Evolutionary conservation across 1,140 invertebrate species (phyloP), one percentile per base, ranked within the genome.

Genomic region (Drosophila asahinai): DNA sequence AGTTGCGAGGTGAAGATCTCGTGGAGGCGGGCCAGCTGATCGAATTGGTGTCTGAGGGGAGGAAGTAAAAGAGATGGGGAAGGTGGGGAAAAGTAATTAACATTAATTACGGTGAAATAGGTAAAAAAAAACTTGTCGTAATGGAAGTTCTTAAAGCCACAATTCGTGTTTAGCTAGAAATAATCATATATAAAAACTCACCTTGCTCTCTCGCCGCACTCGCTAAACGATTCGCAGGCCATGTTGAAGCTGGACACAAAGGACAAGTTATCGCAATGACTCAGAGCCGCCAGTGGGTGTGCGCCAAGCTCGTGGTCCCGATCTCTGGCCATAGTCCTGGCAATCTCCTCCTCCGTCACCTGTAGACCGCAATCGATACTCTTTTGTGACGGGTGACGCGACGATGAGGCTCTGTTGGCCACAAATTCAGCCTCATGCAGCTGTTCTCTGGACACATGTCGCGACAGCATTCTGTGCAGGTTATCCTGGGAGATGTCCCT

Each of bases 271-370:
- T 98, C 98, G 93, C 98, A 97, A 93, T 98, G 96, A 91, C 97
- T 98, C 12, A 98, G 94, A 83, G 97, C 96, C 79, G 97, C 95
- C 22, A 98, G 92, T 1, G 97, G 97, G 95, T 98, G 97, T 84
- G 77, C 93, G 60, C 94, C 19, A 93, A 83, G 94, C 95, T 81
- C 97, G 95, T 22, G 95, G 95, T 93, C 97, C 45, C 76, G 47
- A 95, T 93, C 97, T 96, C 62, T 94, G 81, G 96, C 96, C 96
- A 98, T 97, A 84, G 97, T 97, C 61, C 96, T 94, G 2, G 97
- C 97, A 49, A 98, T 98, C 87, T 98, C 97, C 93, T 98, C 97
- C 94, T 98, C 97, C 2, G 97, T 98, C 2, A 98, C 97, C 94
- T 98, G 97, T 27, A 97, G 93, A 80, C 94, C 66, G 94, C 94